Base-by-base conservation (phyloP, 2,888 invertebrate genomes). In the Drosophila limbata region DNA sequence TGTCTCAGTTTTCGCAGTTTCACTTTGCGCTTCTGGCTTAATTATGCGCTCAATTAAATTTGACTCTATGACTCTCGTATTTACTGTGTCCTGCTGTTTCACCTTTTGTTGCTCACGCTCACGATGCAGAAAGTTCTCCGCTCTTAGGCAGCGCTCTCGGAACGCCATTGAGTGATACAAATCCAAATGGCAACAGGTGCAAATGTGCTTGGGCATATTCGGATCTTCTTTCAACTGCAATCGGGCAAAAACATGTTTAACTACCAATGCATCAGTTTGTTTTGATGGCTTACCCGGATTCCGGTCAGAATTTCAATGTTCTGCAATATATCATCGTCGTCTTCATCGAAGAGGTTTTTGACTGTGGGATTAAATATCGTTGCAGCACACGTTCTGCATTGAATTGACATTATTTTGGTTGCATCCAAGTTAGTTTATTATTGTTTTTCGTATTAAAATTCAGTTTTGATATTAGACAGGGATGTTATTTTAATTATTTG, bases 331-430 rank as follows among this genome's bases (percentile, higher is more conserved):
- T 48, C 56, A 25, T 47, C 51, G 44, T 64, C 55, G 10, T 62
- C 61, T 5, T 59, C 52, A 0, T 66, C 48, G 4, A 82, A 85
- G 0, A 82, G 25, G 5, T 67, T 65, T 25, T 44, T 74, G 3
- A 71, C 69, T 37, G 67, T 68, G 0, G 47, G 51, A 50, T 65
- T 59, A 9, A 48, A 59, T 37, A 83, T 66, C 10, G 11, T 39
- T 48, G 47, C 50, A 2, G 48, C 69, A 42, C 81, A 81, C 1
- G 76, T 69, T 42, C 82, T 64, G 51, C 84, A 81, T 21, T 48
- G 59, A 33, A 40, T 15, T 0, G 72, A 37, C 79, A 79, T 79
- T 70, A 45, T 73, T 40, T 0, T 31, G 15, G 10, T 19, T 61
- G 13, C 19, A 48, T 15, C n/a, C 55, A 47, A 33, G 17, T 28